phyloP scores from a whole-genome alignment of 1,140 invertebrate genomes.

The Pseudomyrmex dendroicus region DNA sequence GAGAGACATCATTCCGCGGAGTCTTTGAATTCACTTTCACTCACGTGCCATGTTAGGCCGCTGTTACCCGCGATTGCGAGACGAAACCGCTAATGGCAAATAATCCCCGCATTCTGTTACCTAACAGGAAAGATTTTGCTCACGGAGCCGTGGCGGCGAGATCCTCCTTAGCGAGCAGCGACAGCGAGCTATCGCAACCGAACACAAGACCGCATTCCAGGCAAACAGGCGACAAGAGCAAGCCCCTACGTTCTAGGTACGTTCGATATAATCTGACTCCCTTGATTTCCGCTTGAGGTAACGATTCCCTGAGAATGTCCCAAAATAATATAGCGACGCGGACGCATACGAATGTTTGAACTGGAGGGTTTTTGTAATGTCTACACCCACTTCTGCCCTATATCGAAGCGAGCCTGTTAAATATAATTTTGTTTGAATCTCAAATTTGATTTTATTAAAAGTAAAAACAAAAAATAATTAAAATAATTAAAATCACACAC shows the following conservation, averaged over 20 bases:
- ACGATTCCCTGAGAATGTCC: conserved; percentile 54
- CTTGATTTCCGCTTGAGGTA: conserved; percentile 55
- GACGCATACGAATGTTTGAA: background rate
- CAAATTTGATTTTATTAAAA: background rate
- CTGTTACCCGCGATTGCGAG: conserved; percentile 40
- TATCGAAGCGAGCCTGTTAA: background rate
- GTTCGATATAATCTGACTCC: conserved; percentile 55
- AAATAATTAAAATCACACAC: too few relatives aligned
- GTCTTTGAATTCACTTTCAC: conserved; percentile 59
- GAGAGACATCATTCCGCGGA: conserved; percentile 32
- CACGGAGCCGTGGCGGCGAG: conserved; percentile 82
- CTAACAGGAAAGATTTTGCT: conserved; percentile 85
- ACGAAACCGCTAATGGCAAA: conserved; percentile 53
- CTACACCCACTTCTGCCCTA: background rate
- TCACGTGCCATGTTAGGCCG: conserved; percentile 39
- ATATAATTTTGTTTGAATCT: background rate
- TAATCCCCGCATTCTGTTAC: conserved; percentile 43
- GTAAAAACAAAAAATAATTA: background rate
- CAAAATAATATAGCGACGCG: conserved; percentile 30
- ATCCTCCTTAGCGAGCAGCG: conserved; percentile 83
- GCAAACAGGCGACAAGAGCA: conserved; percentile 76
- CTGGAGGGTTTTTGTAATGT: background rate
- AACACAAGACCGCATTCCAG: conserved; percentile 83
- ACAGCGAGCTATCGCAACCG: conserved; percentile 84
- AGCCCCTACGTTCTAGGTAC: conserved; percentile 78